Evolutionary conservation across 2,888 invertebrate species (phyloP), one percentile per base, ranked within the genome.

Genomic region (Periphyllus acericola): DNA sequence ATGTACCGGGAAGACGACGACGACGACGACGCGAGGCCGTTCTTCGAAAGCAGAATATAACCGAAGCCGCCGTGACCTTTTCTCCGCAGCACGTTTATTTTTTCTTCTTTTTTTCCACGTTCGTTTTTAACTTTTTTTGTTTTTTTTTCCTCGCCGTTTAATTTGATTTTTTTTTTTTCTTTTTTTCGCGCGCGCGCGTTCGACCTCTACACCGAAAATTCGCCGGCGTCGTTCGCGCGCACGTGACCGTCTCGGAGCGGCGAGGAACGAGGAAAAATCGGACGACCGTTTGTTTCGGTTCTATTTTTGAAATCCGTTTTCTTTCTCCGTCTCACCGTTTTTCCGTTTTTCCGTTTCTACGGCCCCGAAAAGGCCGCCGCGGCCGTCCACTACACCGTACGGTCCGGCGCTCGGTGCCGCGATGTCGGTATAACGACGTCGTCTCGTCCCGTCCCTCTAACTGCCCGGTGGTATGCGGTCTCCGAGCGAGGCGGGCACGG

Each of bases 401-500:
- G 14, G 14, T 60, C 3, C n/a, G n/a, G 6, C 21, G 60, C 60
- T 60, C 66, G 36, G 71, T 25, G 25, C 72, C 25, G 85, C 40
- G 17, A 85, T 78, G 66, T n/a, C 36, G n/a, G 55, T 34, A 36
- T n/a, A 25, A 40, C 75, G 36, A 71, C 71, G 75, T 14, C n/a
- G 52, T 40, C 68, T 25, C 34, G 72, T 52, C 71, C n/a, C 25
- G 34, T 52, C 34, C 71, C 32, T 36, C 25, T 25, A 72, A 82
- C 21, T 32, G 6, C 5, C 60, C 75, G 86, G 25, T n/a, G 72
- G 55, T 36, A 87, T 80, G 86, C 72, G 74, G 79, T 74, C 55
- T 60, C 60, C 86, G 36, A 32, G 80, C 86, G 86, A 87, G 74
- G 86, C 86, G 86, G 86, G 86, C 79, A 87, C 86, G 72, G 86